phyloP scores from a whole-genome alignment of 2,888 invertebrate genomes.

The Periphyllus acericola region DNA sequence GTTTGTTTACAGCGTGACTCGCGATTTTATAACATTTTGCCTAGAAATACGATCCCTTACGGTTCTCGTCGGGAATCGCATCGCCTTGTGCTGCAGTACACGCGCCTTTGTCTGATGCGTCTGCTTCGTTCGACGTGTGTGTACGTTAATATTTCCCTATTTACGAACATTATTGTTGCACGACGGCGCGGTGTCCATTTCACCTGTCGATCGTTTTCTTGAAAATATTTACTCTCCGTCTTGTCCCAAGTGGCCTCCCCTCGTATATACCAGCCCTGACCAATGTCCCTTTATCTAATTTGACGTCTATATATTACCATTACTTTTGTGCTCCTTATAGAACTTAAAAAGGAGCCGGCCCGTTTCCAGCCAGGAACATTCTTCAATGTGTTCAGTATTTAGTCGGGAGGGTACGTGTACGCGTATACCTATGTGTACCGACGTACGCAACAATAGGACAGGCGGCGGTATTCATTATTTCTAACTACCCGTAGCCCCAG shows the following conservation, averaged over 20 bases:
- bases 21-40: background rate
- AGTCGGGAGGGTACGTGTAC: conserved; percentile 14
- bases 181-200: conserved; percentile 38
- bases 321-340: background rate
- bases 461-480: conserved; percentile 31
- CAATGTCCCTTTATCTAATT: conserved; percentile 58
- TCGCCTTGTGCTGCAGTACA: too few relatives aligned
- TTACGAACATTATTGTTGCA: conserved; percentile 10
- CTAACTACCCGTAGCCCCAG: conserved; percentile 19
- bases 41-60: background rate
- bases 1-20: background rate
- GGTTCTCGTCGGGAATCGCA: background rate
- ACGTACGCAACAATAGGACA: conserved; percentile 21
- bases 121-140: background rate
- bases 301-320: conserved; percentile 59
- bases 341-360: conserved; percentile 25
- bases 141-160: background rate
- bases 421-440: background rate
- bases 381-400: background rate
- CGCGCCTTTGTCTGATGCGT: background rate
- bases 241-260: conserved; percentile 30
- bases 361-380: conserved; percentile 18
- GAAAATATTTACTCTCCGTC: conserved; percentile 54
- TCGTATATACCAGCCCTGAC: conserved; percentile 11
- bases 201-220: conserved; percentile 50